phyloP scores from a whole-genome alignment of 2,797 vertebrate species.

The Dromococcyx pavoninus region DNA sequence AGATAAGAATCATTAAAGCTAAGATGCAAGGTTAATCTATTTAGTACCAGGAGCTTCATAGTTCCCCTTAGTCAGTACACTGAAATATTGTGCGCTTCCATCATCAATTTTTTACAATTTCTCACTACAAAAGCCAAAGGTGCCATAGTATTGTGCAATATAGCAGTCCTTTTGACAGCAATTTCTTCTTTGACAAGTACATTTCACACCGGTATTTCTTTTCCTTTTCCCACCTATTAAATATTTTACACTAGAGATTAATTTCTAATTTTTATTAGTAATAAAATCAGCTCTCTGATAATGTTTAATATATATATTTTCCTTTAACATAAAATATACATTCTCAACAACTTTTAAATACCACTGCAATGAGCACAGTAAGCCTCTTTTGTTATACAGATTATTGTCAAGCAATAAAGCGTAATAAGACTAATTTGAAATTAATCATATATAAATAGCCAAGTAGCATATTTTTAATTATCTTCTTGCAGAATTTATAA shows the following conservation, averaged over 20 bases:
- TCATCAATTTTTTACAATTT: not conserved
- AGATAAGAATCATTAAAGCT: not conserved
- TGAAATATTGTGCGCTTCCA: not conserved
- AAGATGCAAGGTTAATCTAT: not conserved
- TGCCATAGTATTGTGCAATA: not conserved
- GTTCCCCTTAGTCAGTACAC: not conserved
- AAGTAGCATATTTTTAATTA: slow-evolving; percentile 12
- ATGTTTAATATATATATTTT: not conserved
- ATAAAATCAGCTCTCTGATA: not conserved
- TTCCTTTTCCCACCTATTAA: not conserved
- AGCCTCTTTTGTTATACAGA: not conserved
- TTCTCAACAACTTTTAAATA: not conserved
- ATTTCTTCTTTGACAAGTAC: not conserved
- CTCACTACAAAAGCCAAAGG: not conserved
- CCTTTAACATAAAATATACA: not conserved
- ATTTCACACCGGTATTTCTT: not conserved
- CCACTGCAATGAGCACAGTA: not conserved
- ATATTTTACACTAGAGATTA: not conserved
- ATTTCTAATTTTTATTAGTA: not conserved
- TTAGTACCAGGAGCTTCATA: not conserved
- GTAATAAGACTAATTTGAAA: not conserved
- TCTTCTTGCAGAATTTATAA: not conserved
- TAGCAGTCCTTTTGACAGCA: not conserved
- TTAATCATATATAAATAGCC: not conserved
- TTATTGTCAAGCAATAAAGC: not conserved